Evolutionary conservation across 1,140 invertebrate genomes (phyloP).

Genomic region (Pemphigus obesinymphae): DNA sequence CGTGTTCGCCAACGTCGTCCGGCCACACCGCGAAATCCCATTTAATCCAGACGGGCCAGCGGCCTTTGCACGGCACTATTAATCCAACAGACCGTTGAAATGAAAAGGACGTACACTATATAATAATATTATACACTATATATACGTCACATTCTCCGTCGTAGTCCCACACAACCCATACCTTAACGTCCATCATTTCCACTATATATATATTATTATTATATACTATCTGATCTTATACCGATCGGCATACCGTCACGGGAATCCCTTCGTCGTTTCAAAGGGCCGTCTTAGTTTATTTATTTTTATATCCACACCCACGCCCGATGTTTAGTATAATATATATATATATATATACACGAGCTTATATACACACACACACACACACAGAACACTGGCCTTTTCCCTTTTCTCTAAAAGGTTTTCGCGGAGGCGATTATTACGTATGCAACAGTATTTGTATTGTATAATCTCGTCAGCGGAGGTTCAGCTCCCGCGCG

Average conservation of each 20-base stretch:
- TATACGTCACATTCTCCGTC: no score
- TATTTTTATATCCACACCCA: not conserved
- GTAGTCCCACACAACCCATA: not conserved
- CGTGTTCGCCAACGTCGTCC: no score
- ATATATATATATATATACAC: not conserved
- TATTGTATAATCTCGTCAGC: conserved; percentile 47
- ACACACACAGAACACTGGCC: not conserved
- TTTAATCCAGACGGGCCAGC: not conserved
- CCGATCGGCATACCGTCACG: not conserved
- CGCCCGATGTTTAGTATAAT: not conserved
- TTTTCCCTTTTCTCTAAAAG: conserved; percentile 44
- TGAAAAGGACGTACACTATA: not conserved
- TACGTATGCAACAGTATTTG: conserved; percentile 47
- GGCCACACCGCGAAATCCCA: not conserved
- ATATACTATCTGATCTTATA: not conserved
- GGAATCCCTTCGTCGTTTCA: no score
- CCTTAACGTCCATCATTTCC: not conserved
- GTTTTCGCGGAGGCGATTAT: conserved; percentile 45
- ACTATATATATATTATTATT: no score
- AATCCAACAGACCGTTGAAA: not conserved
- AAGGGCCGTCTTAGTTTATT: conserved; percentile 15
- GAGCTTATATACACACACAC: not conserved
- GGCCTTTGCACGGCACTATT: not conserved
- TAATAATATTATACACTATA: no score
- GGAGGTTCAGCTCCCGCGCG: conserved; percentile 41